phyloP scores from a whole-genome alignment of 1,140 invertebrate species.

The Scaptomyza montana region DNA sequence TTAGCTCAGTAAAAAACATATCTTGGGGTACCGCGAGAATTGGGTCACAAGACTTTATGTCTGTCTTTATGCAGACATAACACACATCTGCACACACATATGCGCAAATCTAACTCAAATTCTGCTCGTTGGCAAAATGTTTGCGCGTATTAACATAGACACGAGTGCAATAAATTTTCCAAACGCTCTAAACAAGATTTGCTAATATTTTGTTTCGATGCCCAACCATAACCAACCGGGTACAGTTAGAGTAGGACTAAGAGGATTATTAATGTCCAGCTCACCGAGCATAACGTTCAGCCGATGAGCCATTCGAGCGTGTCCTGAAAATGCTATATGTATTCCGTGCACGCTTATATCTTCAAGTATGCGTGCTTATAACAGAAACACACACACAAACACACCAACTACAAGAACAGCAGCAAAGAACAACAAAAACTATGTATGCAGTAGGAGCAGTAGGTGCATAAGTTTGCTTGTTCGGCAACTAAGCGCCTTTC shows the following conservation, averaged over 20 bases:
- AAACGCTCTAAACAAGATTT: conserved; percentile 58
- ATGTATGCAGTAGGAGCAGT: conserved; percentile 14
- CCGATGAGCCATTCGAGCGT: conserved; percentile 38
- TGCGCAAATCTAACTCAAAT: conserved; percentile 35
- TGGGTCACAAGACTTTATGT: conserved; percentile 13
- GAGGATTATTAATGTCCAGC: conserved; percentile 23
- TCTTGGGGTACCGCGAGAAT: not conserved
- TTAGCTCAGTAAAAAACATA: conserved; percentile 3
- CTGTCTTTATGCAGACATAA: not conserved
- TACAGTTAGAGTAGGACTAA: conserved; percentile 3
- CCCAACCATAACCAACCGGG: conserved; percentile 11
- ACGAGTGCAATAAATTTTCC: conserved; percentile 55
- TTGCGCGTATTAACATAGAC: conserved; percentile 49
- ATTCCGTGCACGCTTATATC: conserved; percentile 57
- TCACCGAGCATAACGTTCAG: conserved; percentile 7
- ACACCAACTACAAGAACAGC: conserved; percentile 7
- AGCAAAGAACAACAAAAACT: not conserved
- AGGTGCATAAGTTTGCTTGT: conserved; percentile 57
- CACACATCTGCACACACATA: conserved; percentile 1
- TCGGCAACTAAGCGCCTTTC: conserved; percentile 18
- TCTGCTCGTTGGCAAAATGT: conserved; percentile 46
- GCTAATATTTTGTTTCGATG: conserved; percentile 59
- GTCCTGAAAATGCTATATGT: conserved; percentile 45
- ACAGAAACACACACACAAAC: conserved; percentile 31
- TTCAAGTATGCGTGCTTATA: conserved; percentile 63